Conservation (phyloP, 2,113 vertebrate species). For the Tretioscincus oriximinensis region DNA sequence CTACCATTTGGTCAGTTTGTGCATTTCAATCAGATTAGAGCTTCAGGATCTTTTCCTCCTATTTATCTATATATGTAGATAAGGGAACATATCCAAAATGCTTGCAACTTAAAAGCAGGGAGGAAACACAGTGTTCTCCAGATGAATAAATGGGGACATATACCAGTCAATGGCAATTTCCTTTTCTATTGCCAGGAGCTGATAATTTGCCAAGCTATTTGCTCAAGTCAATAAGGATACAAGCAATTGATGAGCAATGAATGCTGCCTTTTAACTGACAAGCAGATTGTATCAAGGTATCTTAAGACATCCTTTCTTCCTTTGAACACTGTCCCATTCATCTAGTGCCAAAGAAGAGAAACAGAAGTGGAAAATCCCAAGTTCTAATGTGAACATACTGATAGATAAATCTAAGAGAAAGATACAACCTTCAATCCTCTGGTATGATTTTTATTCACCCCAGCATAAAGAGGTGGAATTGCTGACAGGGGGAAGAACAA, state of each 20-base stretch:
- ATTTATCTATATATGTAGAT: rapidly evolving
- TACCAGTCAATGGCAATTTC: not conserved
- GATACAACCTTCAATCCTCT: not conserved
- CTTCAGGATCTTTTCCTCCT: not conserved
- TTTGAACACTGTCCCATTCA: not conserved
- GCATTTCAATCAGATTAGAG: slow-evolving; percentile 9
- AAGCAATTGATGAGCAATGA: not conserved
- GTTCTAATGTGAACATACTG: not conserved
- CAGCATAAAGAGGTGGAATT: not conserved
- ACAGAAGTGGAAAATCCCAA: not conserved
- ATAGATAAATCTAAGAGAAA: not conserved
- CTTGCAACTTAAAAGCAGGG: not conserved
- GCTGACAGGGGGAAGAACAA: not conserved
- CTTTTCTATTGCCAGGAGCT: not conserved
- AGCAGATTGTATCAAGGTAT: not conserved
- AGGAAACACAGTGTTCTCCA: not conserved
- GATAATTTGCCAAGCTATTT: not conserved
- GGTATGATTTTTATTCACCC: not conserved
- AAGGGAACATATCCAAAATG: slow-evolving; percentile 6
- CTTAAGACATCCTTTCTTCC: not conserved
- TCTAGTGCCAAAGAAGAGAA: not conserved
- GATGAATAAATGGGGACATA: not conserved
- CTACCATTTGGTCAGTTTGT: slow-evolving; percentile 24
- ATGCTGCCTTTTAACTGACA: not conserved
- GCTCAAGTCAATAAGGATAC: not conserved